Conservation (phyloP, 2,888 invertebrate genomes). For the Pelosia muscerda region DNA sequence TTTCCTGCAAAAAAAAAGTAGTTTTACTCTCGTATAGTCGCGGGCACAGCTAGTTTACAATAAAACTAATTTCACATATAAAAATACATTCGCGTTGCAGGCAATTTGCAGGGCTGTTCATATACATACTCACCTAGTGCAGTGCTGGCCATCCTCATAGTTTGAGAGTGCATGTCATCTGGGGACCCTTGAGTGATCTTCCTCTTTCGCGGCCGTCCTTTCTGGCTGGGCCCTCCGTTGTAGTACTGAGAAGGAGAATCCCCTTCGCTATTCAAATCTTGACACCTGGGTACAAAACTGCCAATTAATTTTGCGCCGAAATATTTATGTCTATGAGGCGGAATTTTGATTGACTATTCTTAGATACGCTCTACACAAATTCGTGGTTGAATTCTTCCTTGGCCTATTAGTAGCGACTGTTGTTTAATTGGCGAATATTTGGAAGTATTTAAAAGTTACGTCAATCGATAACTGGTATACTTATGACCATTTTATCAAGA, state of each 20-base stretch:
- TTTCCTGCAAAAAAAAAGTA: too few species aligned
- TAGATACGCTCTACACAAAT: conserved; percentile 36
- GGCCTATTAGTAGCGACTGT: conserved; percentile 33
- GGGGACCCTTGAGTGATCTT: conserved; percentile 88
- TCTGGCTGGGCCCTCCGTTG: conserved; percentile 88
- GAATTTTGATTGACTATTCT: conserved; percentile 53
- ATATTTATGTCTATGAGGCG: conserved; percentile 22
- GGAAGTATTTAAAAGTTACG: conserved; percentile 23
- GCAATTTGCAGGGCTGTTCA: conserved; percentile 46
- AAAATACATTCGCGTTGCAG: conserved; percentile 57
- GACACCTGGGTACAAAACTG: conserved; percentile 64
- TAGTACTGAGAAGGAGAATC: conserved; percentile 89
- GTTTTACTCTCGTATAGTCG: too few species aligned
- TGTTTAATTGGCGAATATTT: conserved; percentile 48
- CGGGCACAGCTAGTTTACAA: conserved; percentile 18
- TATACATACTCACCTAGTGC: conserved; percentile 87
- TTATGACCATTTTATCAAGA: not conserved
- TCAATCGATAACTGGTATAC: conserved; percentile 15
- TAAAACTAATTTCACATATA: conserved; percentile 38
- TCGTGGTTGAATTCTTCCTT: conserved; percentile 29
- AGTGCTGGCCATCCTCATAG: conserved; percentile 90
- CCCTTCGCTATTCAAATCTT: conserved; percentile 81
- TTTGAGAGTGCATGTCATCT: conserved; percentile 89
- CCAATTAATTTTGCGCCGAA: conserved; percentile 19
- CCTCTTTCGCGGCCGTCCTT: conserved; percentile 93